Conservation (phyloP, 2,113 vertebrate genomes). For the Seriola rivoliana region DNA sequence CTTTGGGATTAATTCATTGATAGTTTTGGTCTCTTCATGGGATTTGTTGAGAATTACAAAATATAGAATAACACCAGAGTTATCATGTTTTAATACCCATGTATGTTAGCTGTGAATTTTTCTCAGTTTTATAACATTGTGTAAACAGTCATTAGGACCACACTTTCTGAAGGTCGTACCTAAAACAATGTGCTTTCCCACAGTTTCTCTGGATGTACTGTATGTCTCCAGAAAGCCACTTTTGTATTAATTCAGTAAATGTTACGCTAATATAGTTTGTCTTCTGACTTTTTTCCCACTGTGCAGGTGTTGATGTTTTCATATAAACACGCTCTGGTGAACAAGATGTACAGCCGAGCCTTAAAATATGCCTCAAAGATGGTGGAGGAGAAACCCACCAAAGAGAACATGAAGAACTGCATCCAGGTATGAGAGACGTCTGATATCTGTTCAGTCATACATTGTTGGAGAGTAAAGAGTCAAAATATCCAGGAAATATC, state of each 20-base stretch:
- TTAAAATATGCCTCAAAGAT: conserved; percentile 96
- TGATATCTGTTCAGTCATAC: not conserved
- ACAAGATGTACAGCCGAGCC: conserved; percentile 95
- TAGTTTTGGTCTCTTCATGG: too few relatives aligned
- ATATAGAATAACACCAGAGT: too few relatives aligned
- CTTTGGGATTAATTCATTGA: too few relatives aligned
- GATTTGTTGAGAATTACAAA: too few relatives aligned
- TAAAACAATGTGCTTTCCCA: not conserved
- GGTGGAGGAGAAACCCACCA: conserved; percentile 96
- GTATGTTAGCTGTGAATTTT: too few relatives aligned
- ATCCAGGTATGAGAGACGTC: conserved; percentile 86
- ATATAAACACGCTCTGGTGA: conserved; percentile 96
- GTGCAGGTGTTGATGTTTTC: conserved; percentile 94
- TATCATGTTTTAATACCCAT: too few relatives aligned
- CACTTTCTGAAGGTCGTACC: not conserved
- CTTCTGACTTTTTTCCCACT: not conserved
- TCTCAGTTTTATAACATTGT: too few relatives aligned
- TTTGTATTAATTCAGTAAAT: not conserved
- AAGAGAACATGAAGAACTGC: conserved; percentile 97
- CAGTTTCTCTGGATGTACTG: not conserved
- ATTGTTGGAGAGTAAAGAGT: too few relatives aligned
- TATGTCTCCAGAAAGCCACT: not conserved
- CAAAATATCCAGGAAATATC: too few relatives aligned
- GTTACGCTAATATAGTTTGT: not conserved
- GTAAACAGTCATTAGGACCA: too few relatives aligned